Evolutionary conservation across 2,113 vertebrate species (phyloP), one percentile per base, ranked within the genome.

Genomic region (Ornithorhynchus anatinus): DNA sequence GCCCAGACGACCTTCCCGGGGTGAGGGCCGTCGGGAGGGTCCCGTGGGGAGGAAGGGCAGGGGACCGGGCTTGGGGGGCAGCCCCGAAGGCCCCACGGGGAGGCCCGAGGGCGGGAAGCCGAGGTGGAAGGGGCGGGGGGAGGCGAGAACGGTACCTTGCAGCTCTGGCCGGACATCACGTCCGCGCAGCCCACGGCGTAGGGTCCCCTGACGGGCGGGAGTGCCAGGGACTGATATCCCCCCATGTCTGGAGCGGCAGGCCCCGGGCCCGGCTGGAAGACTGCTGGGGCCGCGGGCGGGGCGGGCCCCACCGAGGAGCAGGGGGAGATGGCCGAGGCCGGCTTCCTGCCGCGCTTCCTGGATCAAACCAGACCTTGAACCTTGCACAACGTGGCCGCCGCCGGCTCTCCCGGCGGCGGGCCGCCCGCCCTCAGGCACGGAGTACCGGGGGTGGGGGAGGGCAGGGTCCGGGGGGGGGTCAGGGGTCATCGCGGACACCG

Each of bases 81-180:
- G n/a, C n/a, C n/a, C n/a, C n/a, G n/a, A n/a, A n/a, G n/a, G n/a
- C n/a, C n/a, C n/a, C n/a, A n/a, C n/a, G n/a, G n/a, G n/a, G n/a
- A n/a, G n/a, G n/a, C n/a, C n/a, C n/a, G n/a, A n/a, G n/a, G n/a
- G 15, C 25, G 15, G 11, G 45, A 50, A 27, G 8, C 44, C 22
- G 22, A 14, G 23, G 29, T 22, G 12, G 6, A 29, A 9, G 25
- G 29, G 25, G 15, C 7, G 45, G 5, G 8, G 47, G 17, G 27
- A 50, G 13, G 45, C n/a, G 14, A 17, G 25, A 29, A 29, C 7
- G n/a, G 6, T 84, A 94, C 93, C 91, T 93, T 79, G 45, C 2
- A 71, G 1, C 63, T 64, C 36, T 53, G 72, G 13, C 91, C 92
- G 82, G 89, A 90, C 92, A 94, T 93, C 69, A 92, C 85, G 56